Percentiles rank a stretch among this genome's conserved stretches.
phyloP scores from a whole-genome alignment of 2,797 vertebrate species.

The Cryptoblepharus egeriae region DNA sequence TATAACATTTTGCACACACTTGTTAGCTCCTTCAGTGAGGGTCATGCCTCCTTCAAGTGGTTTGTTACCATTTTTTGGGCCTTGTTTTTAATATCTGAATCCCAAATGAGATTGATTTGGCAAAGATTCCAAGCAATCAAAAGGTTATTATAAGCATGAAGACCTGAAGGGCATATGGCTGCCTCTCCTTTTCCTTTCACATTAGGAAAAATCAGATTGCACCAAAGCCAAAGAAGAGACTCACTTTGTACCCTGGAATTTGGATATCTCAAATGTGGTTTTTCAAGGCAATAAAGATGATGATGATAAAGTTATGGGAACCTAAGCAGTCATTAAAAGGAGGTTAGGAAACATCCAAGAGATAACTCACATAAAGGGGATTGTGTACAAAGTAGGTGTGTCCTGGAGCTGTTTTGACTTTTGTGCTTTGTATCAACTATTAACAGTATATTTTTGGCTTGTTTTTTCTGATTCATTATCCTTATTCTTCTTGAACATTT shows the following conservation, averaged over 20 bases:
- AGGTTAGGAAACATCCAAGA: conserved; percentile 50
- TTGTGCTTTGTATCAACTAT: too few species aligned
- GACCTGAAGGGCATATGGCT: conserved; percentile 50
- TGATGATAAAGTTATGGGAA: conserved; percentile 52
- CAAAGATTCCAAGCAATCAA: conserved; percentile 21
- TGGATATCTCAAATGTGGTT: conserved; percentile 63
- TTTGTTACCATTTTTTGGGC: neutral
- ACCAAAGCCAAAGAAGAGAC: conserved; percentile 49
- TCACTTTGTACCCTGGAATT: conserved; percentile 60
- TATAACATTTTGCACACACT: too few species aligned
- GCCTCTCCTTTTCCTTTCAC: conserved; percentile 10
- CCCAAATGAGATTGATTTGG: conserved; percentile 25
- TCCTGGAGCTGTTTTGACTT: too few species aligned
- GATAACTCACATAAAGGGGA: conserved; percentile 42
- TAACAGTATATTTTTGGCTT: too few species aligned
- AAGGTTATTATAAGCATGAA: conserved; percentile 47
- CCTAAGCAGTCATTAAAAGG: conserved; percentile 41
- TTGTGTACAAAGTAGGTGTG: too few species aligned
- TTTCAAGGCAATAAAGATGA: conserved; percentile 63
- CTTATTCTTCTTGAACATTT: too few species aligned
- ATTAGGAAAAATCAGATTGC: conserved; percentile 51
- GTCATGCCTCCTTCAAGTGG: neutral
- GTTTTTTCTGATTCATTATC: too few species aligned
- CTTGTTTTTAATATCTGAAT: conserved; percentile 46
- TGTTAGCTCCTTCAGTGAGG: neutral